Base-by-base conservation (phyloP, 2,113 vertebrate genomes). In the Naja naja region DNA sequence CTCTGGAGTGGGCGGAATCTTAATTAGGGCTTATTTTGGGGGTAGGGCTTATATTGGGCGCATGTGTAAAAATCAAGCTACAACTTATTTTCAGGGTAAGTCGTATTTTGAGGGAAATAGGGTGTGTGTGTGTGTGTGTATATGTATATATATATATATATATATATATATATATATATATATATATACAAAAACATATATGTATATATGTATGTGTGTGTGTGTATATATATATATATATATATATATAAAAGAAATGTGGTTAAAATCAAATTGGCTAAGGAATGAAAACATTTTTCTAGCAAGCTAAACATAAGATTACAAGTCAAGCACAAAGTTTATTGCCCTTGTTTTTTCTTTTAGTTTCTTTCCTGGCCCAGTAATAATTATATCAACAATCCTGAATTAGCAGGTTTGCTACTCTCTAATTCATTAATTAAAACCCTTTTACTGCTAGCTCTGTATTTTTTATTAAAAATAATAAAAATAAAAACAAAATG, bases 401-500 rank as follows among this genome's bases (percentile, higher is more conserved):
- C 96, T 96, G 96, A 98, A 89, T 98, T 97, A 97, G 97, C 97
- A 95, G 89, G 95, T 93, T 93, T 52, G 4, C 85, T 94, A 85
- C 93, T 93, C 69, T 96, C 95, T 92, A 96, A 97, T 97, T 97
- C 90, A 97, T 97, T 98, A 98, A 98, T 97, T 97, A 98, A 98
- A 97, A 96, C 95, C 97, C 97, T 96, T 94, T 97, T 96, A 95
- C 92, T 96, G 95, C 94, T 96, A 96, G 95, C 54, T 90, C 91
- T 94, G 89, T 97, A 96, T 97, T 97, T 97, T 97, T 96, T 96
- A 96, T 49, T 49, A 49, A 49, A 97, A 97, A 97, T 97, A 96
- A 95, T 88, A 93, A 94, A 97, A 95, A 96, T 92, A 94, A 95
- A 97, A 96, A 96, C 93, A 96, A 97, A 98, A 96, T 39, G 94